phyloP scores from a whole-genome alignment of 2,888 invertebrate species.

The Panopea generosa region DNA sequence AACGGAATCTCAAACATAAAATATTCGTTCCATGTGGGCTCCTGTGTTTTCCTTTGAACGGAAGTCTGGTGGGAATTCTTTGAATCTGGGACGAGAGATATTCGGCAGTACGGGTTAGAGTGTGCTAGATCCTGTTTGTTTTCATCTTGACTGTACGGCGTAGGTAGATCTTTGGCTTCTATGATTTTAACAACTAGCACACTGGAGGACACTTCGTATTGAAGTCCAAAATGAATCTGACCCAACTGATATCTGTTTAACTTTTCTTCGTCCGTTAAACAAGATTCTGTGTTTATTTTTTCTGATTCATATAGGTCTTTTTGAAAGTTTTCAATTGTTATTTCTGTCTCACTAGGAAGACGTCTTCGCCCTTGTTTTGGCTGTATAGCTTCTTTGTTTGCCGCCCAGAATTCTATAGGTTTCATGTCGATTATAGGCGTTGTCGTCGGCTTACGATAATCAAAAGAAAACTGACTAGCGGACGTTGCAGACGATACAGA shows the following conservation, averaged over 20 bases:
- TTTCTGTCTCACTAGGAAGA: conserved; percentile 83
- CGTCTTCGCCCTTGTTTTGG: conserved; percentile 78
- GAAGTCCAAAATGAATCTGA: conserved; percentile 84
- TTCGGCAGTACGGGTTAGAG: conserved; percentile 85
- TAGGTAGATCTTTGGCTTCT: conserved; percentile 85
- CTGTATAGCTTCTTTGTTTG: conserved; percentile 83
- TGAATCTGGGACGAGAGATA: conserved; percentile 85
- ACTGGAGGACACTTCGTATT: conserved; percentile 83
- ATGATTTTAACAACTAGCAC: conserved; percentile 84
- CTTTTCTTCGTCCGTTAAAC: conserved; percentile 83
- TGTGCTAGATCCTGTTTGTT: conserved; percentile 85
- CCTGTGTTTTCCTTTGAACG: conserved; percentile 85
- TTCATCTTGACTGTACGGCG: conserved; percentile 82
- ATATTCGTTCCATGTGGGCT: conserved; percentile 85
- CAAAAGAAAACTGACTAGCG: conserved; percentile 68
- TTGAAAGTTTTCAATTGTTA: conserved; percentile 84
- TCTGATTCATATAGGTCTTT: conserved; percentile 83
- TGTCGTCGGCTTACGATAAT: conserved; percentile 73
- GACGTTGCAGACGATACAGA: conserved; percentile 78
- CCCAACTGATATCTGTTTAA: conserved; percentile 82
- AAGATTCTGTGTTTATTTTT: conserved; percentile 67
- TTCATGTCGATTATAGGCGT: conserved; percentile 85
- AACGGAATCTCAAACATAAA: conserved; percentile 85
- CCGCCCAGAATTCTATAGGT: conserved; percentile 85
- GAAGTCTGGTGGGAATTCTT: conserved; percentile 85